Conservation (phyloP, 2,113 vertebrate genomes). For the Camelus dromedarius region DNA sequence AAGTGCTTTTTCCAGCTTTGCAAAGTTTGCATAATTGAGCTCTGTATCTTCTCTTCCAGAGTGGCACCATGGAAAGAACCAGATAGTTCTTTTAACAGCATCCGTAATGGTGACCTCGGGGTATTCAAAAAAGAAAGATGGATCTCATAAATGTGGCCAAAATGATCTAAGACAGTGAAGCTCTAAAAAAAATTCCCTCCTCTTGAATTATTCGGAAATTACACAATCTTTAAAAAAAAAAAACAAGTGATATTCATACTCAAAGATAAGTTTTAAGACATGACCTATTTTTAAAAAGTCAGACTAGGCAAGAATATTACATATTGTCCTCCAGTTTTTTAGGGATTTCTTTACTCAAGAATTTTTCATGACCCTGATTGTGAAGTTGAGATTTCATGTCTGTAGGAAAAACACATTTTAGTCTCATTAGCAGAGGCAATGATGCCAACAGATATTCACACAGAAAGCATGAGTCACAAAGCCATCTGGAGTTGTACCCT, state of each 20-base stretch:
- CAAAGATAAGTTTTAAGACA: not conserved
- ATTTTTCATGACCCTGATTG: not conserved
- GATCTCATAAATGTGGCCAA: conserved; percentile 20
- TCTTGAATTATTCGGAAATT: conserved; percentile 16
- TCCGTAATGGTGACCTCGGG: not conserved
- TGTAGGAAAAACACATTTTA: not conserved
- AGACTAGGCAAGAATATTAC: not conserved
- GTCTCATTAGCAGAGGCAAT: not conserved
- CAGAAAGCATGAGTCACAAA: not conserved
- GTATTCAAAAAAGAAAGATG: not conserved
- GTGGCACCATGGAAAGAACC: not conserved
- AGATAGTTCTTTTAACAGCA: not conserved
- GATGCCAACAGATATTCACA: not conserved
- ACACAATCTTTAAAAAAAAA: not conserved
- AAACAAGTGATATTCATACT: not conserved
- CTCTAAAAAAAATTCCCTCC: not conserved
- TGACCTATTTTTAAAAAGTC: not conserved
- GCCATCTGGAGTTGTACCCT: not conserved
- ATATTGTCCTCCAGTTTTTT: not conserved
- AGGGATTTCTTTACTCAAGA: not conserved
- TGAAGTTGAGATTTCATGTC: not conserved
- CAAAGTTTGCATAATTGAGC: conserved; percentile 55
- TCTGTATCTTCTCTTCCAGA: not conserved
- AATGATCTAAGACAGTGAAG: not conserved
- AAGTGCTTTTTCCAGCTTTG: conserved; percentile 15